phyloP scores from a whole-genome alignment of 2,888 invertebrate species.

The Xanthostigma xanthostigma region DNA sequence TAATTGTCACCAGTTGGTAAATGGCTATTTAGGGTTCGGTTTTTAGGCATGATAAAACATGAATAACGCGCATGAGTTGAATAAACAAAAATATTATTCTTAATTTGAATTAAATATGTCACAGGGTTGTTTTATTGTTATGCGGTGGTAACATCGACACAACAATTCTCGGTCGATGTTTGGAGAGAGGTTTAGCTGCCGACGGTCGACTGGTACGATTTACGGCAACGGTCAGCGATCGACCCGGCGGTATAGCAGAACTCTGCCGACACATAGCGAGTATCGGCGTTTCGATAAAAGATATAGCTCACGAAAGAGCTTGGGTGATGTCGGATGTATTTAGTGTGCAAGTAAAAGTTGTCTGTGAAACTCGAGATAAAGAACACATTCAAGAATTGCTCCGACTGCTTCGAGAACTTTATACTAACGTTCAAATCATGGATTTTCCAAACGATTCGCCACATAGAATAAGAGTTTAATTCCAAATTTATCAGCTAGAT shows the following conservation, averaged over 20 bases:
- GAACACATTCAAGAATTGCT: conserved; percentile 55
- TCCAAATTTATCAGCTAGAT: no score
- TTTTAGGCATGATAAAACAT: no score
- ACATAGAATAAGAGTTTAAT: no score
- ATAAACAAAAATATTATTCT: not conserved
- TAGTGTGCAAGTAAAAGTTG: conserved; percentile 71
- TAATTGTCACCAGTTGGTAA: no score
- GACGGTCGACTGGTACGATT: conserved; percentile 68
- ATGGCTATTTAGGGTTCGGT: no score
- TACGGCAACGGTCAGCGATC: conserved; percentile 64
- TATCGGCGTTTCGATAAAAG: conserved; percentile 81
- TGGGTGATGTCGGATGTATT: conserved; percentile 88
- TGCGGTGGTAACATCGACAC: conserved; percentile 90
- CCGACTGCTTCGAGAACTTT: conserved; percentile 36
- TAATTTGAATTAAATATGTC: not conserved
- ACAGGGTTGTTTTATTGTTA: conserved; percentile 66
- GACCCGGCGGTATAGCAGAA: conserved; percentile 79
- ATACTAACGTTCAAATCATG: conserved; percentile 38
- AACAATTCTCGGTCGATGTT: conserved; percentile 71
- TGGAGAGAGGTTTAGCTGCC: conserved; percentile 77
- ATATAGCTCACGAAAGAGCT: conserved; percentile 89
- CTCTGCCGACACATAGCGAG: conserved; percentile 59
- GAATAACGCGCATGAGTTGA: no score
- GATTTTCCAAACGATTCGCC: conserved; percentile 16
- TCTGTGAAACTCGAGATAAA: conserved; percentile 77